Conservation (phyloP, 1,140 invertebrate species). For the Archivesica marissinica region DNA sequence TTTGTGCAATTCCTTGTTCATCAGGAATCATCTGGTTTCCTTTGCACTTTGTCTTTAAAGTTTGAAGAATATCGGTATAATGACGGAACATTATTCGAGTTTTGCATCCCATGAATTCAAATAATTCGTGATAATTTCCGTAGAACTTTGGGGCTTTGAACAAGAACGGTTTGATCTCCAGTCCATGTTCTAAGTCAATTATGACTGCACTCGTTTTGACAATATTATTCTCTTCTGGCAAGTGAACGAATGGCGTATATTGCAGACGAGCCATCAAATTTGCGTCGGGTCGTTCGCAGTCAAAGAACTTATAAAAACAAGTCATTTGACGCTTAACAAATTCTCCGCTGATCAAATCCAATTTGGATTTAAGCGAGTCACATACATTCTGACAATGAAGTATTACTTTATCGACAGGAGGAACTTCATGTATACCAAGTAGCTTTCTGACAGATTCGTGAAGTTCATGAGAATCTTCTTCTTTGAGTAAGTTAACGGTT, state of each 20-base stretch:
- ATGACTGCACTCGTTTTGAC: constrained; percentile 66
- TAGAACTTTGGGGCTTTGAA: constrained; percentile 66
- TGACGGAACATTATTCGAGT: constrained; percentile 43
- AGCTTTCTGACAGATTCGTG: not conserved
- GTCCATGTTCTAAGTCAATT: constrained; percentile 60
- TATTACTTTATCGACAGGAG: not conserved
- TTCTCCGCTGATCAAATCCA: not conserved
- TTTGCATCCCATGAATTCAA: constrained; percentile 69
- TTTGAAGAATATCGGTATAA: not conserved
- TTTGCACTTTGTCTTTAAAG: not conserved
- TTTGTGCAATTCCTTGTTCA: constrained; percentile 63
- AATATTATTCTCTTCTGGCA: constrained; percentile 60
- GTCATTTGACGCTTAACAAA: not conserved
- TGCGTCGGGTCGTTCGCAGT: not conserved
- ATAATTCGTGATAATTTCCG: constrained; percentile 69
- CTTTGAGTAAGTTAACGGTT: not conserved
- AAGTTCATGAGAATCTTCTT: not conserved
- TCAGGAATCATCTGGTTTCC: constrained; percentile 67
- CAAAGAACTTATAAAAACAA: not conserved
- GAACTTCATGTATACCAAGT: not conserved
- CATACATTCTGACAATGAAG: constrained; percentile 40
- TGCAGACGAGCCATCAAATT: not conserved
- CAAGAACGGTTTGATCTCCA: constrained; percentile 69
- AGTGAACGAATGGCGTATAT: constrained; percentile 45
- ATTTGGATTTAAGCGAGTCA: not conserved